These are phyloP conservation scores for Betta splendens DNA, from an alignment of 2,797 vertebrate species.

Conservation along the genomic window DNA sequence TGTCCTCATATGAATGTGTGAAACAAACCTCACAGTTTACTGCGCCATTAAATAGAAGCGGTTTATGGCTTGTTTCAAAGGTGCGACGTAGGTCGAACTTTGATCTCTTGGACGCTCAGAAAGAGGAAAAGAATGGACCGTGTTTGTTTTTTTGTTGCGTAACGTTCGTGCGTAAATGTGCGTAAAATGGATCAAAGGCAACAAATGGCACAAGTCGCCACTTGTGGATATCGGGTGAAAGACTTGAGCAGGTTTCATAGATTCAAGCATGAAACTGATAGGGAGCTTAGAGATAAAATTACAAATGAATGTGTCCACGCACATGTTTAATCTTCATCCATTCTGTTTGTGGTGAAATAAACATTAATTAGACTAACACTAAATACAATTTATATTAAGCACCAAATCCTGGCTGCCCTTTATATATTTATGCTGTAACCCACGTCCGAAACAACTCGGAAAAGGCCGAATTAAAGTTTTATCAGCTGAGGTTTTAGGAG, in stretches of 20 bases:
- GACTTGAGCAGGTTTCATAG: too few relatives aligned
- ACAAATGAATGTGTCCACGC: too few relatives aligned
- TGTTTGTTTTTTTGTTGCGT: conserved; percentile 9
- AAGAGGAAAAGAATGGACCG: conserved; percentile 1
- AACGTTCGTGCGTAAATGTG: conserved; percentile 44
- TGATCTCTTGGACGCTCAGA: conserved; percentile 60
- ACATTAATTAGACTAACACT: too few relatives aligned
- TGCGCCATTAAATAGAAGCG: conserved; percentile 21
- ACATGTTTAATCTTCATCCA: too few relatives aligned
- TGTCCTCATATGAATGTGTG: conserved; percentile 61
- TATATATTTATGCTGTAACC: too few relatives aligned
- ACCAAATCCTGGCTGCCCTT: too few relatives aligned
- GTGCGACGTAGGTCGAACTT: conserved; percentile 46
- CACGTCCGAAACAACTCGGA: too few relatives aligned
- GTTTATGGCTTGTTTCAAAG: conserved; percentile 56
- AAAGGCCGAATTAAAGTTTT: too few relatives aligned
- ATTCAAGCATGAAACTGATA: too few relatives aligned
- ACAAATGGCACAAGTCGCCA: conserved; percentile 30
- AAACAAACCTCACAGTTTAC: conserved; percentile 52
- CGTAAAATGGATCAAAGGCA: conserved; percentile 59
- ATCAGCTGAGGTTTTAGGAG: not conserved
- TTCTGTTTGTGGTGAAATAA: too few relatives aligned
- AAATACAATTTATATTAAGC: too few relatives aligned
- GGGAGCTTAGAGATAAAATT: too few relatives aligned
- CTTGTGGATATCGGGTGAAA: not conserved